phyloP scores from a whole-genome alignment of 2,797 vertebrate genomes.

The Liasis olivaceus region DNA sequence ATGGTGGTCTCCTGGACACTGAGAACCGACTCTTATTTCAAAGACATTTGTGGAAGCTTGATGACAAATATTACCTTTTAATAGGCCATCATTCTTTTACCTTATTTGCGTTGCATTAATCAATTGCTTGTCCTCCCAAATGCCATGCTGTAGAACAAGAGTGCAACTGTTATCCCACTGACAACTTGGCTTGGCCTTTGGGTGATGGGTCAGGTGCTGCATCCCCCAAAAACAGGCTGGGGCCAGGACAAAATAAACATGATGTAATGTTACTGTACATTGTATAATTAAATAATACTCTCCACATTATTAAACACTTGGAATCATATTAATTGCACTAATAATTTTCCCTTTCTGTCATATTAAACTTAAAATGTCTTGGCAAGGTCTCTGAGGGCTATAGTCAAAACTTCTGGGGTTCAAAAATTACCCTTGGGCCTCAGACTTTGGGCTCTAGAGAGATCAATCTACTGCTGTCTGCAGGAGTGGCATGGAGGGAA shows the following conservation, averaged over 20 bases:
- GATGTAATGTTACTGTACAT: not conserved
- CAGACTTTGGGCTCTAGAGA: not conserved
- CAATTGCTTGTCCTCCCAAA: not conserved
- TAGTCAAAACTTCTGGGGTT: not conserved
- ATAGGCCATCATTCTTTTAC: not conserved
- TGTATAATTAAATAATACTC: not conserved
- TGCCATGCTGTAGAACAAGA: not conserved
- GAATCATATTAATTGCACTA: not conserved
- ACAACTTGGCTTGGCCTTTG: not conserved
- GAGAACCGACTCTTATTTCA: constrained; percentile 8
- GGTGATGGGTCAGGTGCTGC: not conserved
- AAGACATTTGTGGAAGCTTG: not conserved
- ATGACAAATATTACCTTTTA: constrained; percentile 8
- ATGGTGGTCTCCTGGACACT: not conserved
- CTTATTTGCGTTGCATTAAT: not conserved
- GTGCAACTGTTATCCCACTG: not conserved
- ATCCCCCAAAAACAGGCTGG: not conserved
- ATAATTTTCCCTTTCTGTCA: not conserved
- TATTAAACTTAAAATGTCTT: not conserved
- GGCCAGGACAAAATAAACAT: not conserved
- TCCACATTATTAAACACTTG: not conserved
- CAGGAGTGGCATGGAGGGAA: not conserved
- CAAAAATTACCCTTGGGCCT: not conserved
- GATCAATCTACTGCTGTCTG: not conserved
- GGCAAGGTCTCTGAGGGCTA: not conserved